phyloP scores from a whole-genome alignment of 2,888 invertebrate species.

The Caenorhabditis wallacei region DNA sequence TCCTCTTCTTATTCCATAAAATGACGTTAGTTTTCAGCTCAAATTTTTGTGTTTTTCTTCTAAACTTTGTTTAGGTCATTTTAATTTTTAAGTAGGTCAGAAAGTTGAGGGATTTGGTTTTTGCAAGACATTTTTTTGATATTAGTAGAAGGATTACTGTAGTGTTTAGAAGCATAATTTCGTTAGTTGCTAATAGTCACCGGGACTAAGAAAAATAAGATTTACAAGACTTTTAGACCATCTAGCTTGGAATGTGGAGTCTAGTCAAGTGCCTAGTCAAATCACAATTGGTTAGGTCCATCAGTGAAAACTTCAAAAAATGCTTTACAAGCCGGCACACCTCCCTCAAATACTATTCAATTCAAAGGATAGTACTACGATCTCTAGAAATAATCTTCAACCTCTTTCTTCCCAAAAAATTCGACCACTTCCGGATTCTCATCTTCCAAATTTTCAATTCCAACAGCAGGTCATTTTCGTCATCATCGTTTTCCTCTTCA shows the following conservation, averaged over 20 bases:
- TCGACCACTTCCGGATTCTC: constrained; percentile 10
- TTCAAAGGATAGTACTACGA: no score
- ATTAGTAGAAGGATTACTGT: no score
- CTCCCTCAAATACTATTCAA: no score
- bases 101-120: not conserved
- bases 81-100: constrained; percentile 13
- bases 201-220: no score
- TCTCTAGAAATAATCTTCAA: constrained; percentile 1
- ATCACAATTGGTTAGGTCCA: no score
- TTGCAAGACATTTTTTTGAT: not conserved
- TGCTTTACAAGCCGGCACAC: no score
- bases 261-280: no score
- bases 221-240: no score
- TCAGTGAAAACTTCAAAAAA: no score
- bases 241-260: no score
- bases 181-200: no score
- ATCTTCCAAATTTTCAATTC: constrained; percentile 38
- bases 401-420: not conserved
- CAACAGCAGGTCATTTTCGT: constrained; percentile 18
- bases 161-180: no score
- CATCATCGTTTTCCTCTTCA: constrained; percentile 6
- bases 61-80: constrained; percentile 15
- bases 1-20: not conserved
- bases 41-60: constrained; percentile 10
- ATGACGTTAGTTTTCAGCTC: constrained; percentile 33